Conservation (phyloP, 2,888 invertebrate genomes). For the Syritta pipiens region DNA sequence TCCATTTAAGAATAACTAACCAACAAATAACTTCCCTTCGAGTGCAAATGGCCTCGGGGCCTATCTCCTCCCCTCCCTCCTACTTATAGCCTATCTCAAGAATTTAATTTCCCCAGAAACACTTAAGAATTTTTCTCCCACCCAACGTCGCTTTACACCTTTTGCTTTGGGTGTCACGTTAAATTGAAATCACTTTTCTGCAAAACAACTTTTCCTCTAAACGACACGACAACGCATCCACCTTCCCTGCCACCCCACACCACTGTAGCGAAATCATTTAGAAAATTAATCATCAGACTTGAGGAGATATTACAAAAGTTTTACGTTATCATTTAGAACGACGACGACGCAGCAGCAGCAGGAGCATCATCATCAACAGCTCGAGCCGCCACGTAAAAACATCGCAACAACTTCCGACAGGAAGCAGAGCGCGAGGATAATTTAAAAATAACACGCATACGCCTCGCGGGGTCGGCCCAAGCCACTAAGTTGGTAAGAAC, state of each 20-base stretch:
- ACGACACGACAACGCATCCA: not conserved
- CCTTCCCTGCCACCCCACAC: not conserved
- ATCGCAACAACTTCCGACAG: not conserved
- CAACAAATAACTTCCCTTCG: too few species aligned
- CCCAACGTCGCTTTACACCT: not conserved
- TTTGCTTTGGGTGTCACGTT: constrained; percentile 11
- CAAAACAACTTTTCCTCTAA: not conserved
- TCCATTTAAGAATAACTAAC: too few species aligned
- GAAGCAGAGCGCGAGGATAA: constrained; percentile 21
- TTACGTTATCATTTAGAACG: constrained; percentile 22
- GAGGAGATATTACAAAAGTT: constrained; percentile 55
- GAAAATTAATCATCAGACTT: constrained; percentile 53
- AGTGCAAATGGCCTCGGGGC: too few species aligned
- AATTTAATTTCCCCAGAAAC: too few species aligned
- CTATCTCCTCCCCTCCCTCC: too few species aligned
- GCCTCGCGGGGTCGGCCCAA: constrained; percentile 5
- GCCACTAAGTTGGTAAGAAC: constrained; percentile 14
- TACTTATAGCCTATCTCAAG: too few species aligned
- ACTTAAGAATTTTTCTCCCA: too few species aligned
- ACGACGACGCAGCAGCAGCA: not conserved
- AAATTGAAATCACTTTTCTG: constrained; percentile 31
- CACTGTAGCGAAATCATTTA: constrained; percentile 37
- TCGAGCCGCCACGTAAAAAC: not conserved
- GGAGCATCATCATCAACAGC: not conserved
- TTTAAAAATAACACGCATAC: constrained; percentile 46